Evolutionary conservation across 2,797 vertebrate species (phyloP).

Genomic region (Mus spretus): DNA sequence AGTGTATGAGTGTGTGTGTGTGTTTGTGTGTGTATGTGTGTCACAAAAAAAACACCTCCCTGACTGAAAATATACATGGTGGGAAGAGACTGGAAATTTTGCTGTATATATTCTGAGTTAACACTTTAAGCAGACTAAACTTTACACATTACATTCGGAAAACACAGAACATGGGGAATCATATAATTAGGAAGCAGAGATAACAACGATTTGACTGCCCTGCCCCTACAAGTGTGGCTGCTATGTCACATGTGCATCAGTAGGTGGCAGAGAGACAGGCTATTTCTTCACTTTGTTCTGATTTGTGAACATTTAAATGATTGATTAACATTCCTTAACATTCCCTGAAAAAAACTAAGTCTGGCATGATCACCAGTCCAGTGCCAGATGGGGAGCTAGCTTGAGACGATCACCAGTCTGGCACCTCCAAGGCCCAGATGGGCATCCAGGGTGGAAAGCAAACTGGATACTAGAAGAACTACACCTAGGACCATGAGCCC

Average conservation of each 20-base stretch:
- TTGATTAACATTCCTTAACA: neutral
- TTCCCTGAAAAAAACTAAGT: neutral
- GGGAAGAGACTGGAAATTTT: slow-evolving; percentile 20
- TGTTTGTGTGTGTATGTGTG: too few species aligned
- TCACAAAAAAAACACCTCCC: neutral
- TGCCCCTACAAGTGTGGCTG: neutral
- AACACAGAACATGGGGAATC: neutral
- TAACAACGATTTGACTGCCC: neutral
- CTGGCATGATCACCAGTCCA: neutral
- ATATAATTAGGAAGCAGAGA: neutral
- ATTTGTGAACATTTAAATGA: neutral
- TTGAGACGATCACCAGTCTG: neutral
- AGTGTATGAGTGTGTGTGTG: too few species aligned
- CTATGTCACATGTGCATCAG: neutral
- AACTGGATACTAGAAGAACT: neutral
- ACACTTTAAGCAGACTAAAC: slow-evolving; percentile 13
- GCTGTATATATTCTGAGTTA: neutral
- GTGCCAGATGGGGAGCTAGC: neutral
- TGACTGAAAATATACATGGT: neutral
- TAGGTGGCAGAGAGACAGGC: neutral
- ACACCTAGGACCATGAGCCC: neutral
- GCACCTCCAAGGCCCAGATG: neutral
- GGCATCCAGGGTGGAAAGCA: neutral
- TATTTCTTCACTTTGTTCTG: neutral
- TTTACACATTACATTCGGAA: slow-evolving; percentile 55